Base-by-base conservation (phyloP, 2,113 vertebrate genomes). In the Cololabis saira region DNA sequence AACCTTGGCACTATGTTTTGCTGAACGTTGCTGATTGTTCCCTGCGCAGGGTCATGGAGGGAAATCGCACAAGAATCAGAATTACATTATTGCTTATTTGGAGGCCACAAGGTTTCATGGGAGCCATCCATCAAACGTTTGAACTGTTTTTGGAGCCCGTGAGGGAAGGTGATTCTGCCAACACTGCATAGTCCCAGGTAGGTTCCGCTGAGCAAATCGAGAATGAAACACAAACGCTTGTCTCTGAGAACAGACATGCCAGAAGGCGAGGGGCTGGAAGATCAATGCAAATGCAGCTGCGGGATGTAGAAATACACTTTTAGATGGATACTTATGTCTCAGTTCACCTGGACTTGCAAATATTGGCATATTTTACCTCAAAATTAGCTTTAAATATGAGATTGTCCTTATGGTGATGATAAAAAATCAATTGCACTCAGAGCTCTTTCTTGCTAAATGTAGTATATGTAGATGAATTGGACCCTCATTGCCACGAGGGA, bases 71-170 rank as follows among this genome's bases (percentile, higher is more conserved):
- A 60, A 84, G 82, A 85, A 78, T 80, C 54, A 55, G 80, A 89
- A 90, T 90, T 79, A 89, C 84, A 88, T 91, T 91, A 89, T 52
- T 54, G 87, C 87, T 90, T 88, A 90, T 88, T 90, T 90, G 80
- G 84, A 87, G 89, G 85, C 84, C 87, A 80, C 59, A 71, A 76
- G 85, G 88, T 87, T 87, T 80, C 80, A 61, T 19, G n/a, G 78
- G 76, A 85, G 70, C 84, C 86, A 91, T 92, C 90, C 87, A 90
- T 92, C 90, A 90, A 80, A 78, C 16, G 68, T 86, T 82, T 86
- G 59, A 78, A 77, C 59, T 70, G 47, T 61, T 78, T 88, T 85
- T 58, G 71, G 64, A 74, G 66, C 57, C 64, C 27, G 44, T 57
- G 50, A 87, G 77, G 69, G 62, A 67, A 71, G 64, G 67, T 9